A percentile compares a stretch with the other conserved stretches of the same genome.
Conservation (phyloP, 2,113 vertebrate genomes). For the Cololabis saira region DNA sequence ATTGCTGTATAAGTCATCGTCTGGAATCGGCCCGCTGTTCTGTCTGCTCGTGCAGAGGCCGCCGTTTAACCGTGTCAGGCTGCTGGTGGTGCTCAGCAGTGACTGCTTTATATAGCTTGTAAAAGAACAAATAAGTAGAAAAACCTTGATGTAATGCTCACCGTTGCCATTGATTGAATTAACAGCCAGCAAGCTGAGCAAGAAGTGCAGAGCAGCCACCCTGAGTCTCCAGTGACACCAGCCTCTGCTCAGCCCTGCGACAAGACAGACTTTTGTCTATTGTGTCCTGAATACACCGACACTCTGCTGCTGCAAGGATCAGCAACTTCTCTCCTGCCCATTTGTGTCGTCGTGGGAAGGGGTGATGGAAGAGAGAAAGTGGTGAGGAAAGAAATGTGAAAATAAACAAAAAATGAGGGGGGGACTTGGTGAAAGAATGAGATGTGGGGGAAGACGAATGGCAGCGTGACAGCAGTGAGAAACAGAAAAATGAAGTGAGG, state of each 20-base stretch:
- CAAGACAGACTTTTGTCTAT: constrained; percentile 45
- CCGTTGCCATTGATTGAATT: constrained; percentile 45
- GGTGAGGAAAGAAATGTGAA: constrained; percentile 29
- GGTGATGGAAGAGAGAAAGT: constrained; percentile 10
- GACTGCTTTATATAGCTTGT: constrained; percentile 28
- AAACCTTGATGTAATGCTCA: not conserved
- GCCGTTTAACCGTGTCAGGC: constrained; percentile 24
- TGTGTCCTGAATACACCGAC: constrained; percentile 33
- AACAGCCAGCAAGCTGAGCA: constrained; percentile 32
- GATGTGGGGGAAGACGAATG: not conserved
- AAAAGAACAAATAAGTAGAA: constrained; percentile 1
- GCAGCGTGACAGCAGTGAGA: constrained; percentile 4
- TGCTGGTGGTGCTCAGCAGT: constrained; percentile 2
- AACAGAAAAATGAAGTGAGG: constrained; percentile 2
- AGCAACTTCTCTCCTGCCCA: constrained; percentile 4
- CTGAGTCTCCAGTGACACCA: constrained; percentile 37
- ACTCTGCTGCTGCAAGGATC: not conserved
- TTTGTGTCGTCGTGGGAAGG: constrained; percentile 32
- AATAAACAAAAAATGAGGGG: constrained; percentile 36
- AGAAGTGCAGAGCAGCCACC: constrained; percentile 21
- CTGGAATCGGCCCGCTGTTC: constrained; percentile 19
- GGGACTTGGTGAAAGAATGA: constrained; percentile 17
- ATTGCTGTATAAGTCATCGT: constrained; percentile 34
- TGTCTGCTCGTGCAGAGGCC: constrained; percentile 6
- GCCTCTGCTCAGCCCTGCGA: constrained; percentile 15